Evolutionary conservation across 2,113 vertebrate species (phyloP), one percentile per base, ranked within the genome.

Genomic region (Gasterosteus aculeatus): DNA sequence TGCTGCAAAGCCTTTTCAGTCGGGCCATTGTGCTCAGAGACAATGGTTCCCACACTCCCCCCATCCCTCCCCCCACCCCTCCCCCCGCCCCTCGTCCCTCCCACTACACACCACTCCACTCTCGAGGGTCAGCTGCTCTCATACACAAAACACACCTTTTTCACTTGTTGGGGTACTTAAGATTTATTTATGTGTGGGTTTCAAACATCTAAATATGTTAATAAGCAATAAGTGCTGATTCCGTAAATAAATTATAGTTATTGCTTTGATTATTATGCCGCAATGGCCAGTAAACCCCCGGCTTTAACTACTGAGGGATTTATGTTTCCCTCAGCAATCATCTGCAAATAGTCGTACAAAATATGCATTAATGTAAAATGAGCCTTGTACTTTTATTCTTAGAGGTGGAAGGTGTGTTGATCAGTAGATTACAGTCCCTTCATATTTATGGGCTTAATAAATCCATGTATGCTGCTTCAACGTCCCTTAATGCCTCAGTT

Each of bases 21-120:
- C 82, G 53, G 75, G 60, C 92, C 92, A 95, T 96, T 96, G 95
- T 96, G 92, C 85, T 54, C 38, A 63, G 79, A 93, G 90, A 95
- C 94, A 95, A 95, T 94, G 91, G 88, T 88, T 86, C 92, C 90
- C 91, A 94, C 91, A 92, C 75, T 75, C 63, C 77, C 80, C 18
- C 77, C 70, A 65, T 54, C 47, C 38, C 15, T 6, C 33, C 33
- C 75, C 77, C 63, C 77, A 80, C 18, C 77, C 70, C 68, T 53
- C 47, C 31, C 15, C 22, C 22, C 22, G 22, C 22, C 22, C 46
- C 3, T 46, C 8, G 35, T 51, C 70, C 67, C 80, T 64, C 77
- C 76, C 49, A 46, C 74, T 59, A 67, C 87, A 73, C 80, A 33
- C 84, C 89, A 38, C 54, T 87, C 84, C 26, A 75, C 74, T 87